Evolutionary conservation across 2,888 invertebrate genomes (phyloP).

Genomic region (Noctua janthe): DNA sequence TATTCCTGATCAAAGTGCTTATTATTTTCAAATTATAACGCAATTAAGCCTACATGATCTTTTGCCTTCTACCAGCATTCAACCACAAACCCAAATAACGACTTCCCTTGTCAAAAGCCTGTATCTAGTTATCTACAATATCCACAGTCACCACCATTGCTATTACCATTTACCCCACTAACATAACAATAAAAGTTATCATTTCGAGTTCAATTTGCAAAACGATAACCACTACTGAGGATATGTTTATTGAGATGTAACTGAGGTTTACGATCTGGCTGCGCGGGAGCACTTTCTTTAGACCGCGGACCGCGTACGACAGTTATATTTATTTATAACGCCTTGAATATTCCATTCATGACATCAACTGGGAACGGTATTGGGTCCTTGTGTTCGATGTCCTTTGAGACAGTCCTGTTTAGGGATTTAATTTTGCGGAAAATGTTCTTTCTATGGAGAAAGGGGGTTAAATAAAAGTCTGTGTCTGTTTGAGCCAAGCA

Average conservation of each 20-base stretch:
- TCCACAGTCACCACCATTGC: background rate
- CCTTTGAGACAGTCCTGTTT: slow-evolving; percentile 33
- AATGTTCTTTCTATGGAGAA: background rate
- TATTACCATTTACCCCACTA: slow-evolving; percentile 36
- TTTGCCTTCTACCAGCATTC: background rate
- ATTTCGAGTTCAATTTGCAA: slow-evolving; percentile 65
- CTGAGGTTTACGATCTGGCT: slow-evolving; percentile 80
- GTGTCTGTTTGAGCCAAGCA: background rate
- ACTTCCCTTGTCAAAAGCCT: slow-evolving; percentile 24
- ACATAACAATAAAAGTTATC: slow-evolving; percentile 53
- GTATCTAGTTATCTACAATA: background rate
- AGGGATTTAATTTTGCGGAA: background rate
- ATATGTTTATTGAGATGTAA: slow-evolving; percentile 85
- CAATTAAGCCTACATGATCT: background rate
- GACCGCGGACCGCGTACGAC: slow-evolving; percentile 77
- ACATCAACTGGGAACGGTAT: slow-evolving; percentile 58
- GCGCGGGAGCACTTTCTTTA: slow-evolving; percentile 78
- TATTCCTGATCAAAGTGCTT: background rate
- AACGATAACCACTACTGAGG: slow-evolving; percentile 72
- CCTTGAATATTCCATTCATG: slow-evolving; percentile 77
- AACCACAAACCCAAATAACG: slow-evolving; percentile 12
- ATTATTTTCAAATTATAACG: background rate
- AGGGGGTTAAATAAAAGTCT: background rate
- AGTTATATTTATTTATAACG: slow-evolving; percentile 87
- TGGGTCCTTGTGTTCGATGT: slow-evolving; percentile 6